Evolutionary conservation across 2,113 vertebrate species (phyloP).

Genomic region (Phycodurus eques): DNA sequence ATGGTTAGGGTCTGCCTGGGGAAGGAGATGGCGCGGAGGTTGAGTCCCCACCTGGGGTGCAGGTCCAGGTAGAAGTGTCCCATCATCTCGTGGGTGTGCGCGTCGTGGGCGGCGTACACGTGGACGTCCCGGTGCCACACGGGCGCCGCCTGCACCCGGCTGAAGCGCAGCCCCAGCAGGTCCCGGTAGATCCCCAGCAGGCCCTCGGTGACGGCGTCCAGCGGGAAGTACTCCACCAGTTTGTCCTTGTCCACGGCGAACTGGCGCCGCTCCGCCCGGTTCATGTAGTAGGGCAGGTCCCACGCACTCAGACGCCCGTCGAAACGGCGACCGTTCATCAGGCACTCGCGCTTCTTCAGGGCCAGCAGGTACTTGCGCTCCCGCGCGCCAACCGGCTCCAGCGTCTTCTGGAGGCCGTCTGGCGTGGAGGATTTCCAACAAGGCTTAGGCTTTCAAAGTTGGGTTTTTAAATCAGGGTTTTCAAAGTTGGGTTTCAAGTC

Average conservation of each 20-base stretch:
- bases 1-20: background rate
- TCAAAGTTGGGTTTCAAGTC: no score
- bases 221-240: conserved; percentile 90
- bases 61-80: conserved; percentile 95
- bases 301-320: conserved; percentile 89
- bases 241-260: conserved; percentile 90
- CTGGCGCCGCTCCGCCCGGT: conserved; percentile 86
- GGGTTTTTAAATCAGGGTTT: no score
- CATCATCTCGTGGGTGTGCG: conserved; percentile 78
- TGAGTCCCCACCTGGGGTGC: conserved; percentile 81
- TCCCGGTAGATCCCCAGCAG: conserved; percentile 89
- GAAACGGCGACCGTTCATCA: conserved; percentile 75
- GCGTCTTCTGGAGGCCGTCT: conserved; percentile 76
- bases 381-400: conserved; percentile 81
- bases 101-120: conserved; percentile 82
- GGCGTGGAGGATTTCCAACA: background rate
- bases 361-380: conserved; percentile 84
- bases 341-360: conserved; percentile 86
- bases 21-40: background rate
- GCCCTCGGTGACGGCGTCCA: conserved; percentile 86
- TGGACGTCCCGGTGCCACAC: conserved; percentile 86
- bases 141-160: conserved; percentile 73
- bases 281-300: conserved; percentile 94
- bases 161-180: conserved; percentile 85
- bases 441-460: background rate